These are phyloP conservation scores for Hirtodrosophila trivittata DNA, from an alignment of 2,888 invertebrate species.

Conservation along the genomic window DNA sequence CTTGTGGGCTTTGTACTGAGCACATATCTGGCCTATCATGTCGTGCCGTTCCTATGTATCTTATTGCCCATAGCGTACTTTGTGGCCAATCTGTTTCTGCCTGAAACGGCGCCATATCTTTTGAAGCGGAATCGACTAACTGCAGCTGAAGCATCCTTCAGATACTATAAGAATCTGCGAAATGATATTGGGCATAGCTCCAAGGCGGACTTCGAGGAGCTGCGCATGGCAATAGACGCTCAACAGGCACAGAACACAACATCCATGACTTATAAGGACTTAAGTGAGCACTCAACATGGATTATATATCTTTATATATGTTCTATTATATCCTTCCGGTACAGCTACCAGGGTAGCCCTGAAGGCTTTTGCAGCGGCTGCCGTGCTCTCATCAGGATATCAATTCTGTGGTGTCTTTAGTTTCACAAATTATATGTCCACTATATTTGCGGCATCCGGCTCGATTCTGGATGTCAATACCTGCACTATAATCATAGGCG, in stretches of 20 bases:
- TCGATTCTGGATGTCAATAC: constrained; percentile 77
- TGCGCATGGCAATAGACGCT: constrained; percentile 59
- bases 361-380: constrained; percentile 65
- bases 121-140: constrained; percentile 52
- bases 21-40: constrained; percentile 73
- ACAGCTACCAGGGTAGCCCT: constrained; percentile 71
- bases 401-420: constrained; percentile 79
- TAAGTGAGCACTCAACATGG: constrained; percentile 71
- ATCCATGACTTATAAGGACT: constrained; percentile 57
- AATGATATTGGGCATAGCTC: constrained; percentile 9
- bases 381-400: constrained; percentile 68
- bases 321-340: constrained; percentile 23
- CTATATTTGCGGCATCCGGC: constrained; percentile 77
- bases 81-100: constrained; percentile 61
- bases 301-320: not conserved
- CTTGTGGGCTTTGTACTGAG: constrained; percentile 78
- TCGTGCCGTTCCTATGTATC: constrained; percentile 75
- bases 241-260: constrained; percentile 24
- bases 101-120: constrained; percentile 80
- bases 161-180: constrained; percentile 74
- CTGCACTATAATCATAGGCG: constrained; percentile 80
- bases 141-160: constrained; percentile 74
- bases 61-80: constrained; percentile 75
- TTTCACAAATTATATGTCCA: constrained; percentile 81
- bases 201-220: constrained; percentile 63